phyloP scores from a whole-genome alignment of 2,888 invertebrate species.

The Ochlodes sylvanus region DNA sequence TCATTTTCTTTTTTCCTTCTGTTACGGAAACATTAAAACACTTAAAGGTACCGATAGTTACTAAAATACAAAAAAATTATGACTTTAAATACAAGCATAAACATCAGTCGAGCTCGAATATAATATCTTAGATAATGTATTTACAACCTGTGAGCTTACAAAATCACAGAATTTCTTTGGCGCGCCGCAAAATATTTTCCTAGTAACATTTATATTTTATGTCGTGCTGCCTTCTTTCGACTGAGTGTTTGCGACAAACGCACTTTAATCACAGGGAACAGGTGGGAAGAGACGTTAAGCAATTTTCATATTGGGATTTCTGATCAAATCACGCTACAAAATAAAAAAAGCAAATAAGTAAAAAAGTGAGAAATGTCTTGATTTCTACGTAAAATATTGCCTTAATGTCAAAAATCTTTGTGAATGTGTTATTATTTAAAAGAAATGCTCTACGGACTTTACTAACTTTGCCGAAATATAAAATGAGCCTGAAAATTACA shows the following conservation, averaged over 20 bases:
- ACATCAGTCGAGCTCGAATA: not conserved
- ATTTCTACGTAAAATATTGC: conserved; percentile 28
- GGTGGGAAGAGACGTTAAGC: conserved; percentile 64
- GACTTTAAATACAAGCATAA: not conserved
- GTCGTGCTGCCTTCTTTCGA: conserved; percentile 54
- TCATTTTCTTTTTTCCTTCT: too few relatives aligned
- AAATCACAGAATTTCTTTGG: conserved; percentile 64
- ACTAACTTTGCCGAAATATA: conserved; percentile 25
- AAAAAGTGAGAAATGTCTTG: conserved; percentile 49
- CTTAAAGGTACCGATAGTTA: too few relatives aligned
- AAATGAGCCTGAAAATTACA: conserved; percentile 29
- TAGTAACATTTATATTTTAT: conserved; percentile 77
- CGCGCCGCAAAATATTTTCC: conserved; percentile 70
- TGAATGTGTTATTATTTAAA: conserved; percentile 37
- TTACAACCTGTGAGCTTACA: conserved; percentile 43
- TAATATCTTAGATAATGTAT: not conserved
- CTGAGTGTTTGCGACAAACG: conserved; percentile 67
- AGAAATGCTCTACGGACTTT: conserved; percentile 32
- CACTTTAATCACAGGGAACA: conserved; percentile 81
- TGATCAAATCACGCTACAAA: conserved; percentile 66
- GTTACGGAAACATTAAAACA: too few relatives aligned
- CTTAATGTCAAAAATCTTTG: conserved; percentile 23
- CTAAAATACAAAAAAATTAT: not conserved
- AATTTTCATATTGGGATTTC: conserved; percentile 79
- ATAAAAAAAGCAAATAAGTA: too few relatives aligned